A percentile compares a stretch with the other conserved stretches of the same genome.
Conservation (phyloP, 2,888 invertebrate genomes). For the Cheiracanthium punctorium region DNA sequence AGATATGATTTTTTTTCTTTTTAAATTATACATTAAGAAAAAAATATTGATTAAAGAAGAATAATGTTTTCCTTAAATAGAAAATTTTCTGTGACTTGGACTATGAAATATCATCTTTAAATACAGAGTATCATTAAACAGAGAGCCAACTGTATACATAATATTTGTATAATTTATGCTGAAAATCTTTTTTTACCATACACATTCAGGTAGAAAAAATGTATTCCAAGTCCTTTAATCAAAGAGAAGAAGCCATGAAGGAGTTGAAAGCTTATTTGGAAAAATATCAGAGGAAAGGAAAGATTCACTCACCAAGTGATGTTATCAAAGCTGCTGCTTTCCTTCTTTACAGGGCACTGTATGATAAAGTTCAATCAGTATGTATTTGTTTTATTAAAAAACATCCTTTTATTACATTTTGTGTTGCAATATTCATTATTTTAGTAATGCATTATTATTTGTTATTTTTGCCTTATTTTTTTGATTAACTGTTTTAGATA, state of each 20-base stretch:
- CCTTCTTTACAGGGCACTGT: slow-evolving; percentile 85
- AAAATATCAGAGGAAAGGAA: slow-evolving; percentile 62
- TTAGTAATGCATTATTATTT: neutral
- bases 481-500: neutral
- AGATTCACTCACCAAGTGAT: slow-evolving; percentile 81
- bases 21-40: too few relatives aligned
- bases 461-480: neutral
- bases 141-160: too few relatives aligned
- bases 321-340: slow-evolving; percentile 88
- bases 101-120: too few relatives aligned
- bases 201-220: slow-evolving; percentile 86
- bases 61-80: too few relatives aligned
- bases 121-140: too few relatives aligned
- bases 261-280: slow-evolving; percentile 78
- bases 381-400: neutral
- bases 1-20: too few relatives aligned
- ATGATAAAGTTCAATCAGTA: slow-evolving; percentile 92
- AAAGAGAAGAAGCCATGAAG: slow-evolving; percentile 90
- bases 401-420: neutral
- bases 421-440: neutral
- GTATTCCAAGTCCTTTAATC: slow-evolving; percentile 91
- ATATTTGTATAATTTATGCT: too few relatives aligned
- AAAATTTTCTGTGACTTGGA: too few relatives aligned
- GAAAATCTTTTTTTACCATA: too few relatives aligned
- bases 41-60: too few relatives aligned